Base-by-base conservation (phyloP, 2,113 vertebrate species). In the Callipepla squamata region DNA sequence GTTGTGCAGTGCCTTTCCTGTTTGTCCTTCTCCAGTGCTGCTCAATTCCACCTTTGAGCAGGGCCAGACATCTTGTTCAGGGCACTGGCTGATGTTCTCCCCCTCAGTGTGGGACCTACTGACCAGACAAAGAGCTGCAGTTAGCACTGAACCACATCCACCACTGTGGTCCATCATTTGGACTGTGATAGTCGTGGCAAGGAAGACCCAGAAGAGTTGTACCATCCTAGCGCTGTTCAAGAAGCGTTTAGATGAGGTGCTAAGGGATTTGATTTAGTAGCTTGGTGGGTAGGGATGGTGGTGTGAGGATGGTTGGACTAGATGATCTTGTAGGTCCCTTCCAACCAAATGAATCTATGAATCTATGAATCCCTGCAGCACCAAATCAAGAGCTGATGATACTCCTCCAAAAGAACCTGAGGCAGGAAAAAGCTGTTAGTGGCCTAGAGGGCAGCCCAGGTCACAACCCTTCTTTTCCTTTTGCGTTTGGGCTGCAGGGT, bases 401-500 rank as follows among this genome's bases (percentile, higher is more conserved):
- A 17, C 63, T 0, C 2, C 23, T 38, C 28, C 19, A 34, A 22
- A 77, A 83, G 42, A 67, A 57, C 23, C 19, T 0, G 0, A 62
- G 17, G 34, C 13, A 34, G 76, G 19, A 90, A 23, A 38, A 55
- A 9, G 14, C 28, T 47, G 21, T 50, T 3, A 0, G 0, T 61
- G 25, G 38, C 47, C 61, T 73, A 18, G 42, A 77, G 42, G 47
- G 28, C 55, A 74, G 72, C 34, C 28, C 87, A 50, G n/a, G 21
- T 25, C 2, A 1, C 1, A 2, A 8, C 8, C 15, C 1, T 1
- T 55, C 5, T 13, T 13, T 3, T 82, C 67, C 50, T 8, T 36
- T 61, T 61, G 58, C 6, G 34, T 12, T 36, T 23, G 58, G 58
- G 38, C 55, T 75, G n/a, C 50, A 44, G 70, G 16, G 26, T 67